A percentile compares a stretch with the other conserved stretches of the same genome.
Evolutionary conservation across 2,113 vertebrate species (phyloP).

Genomic region (Riparia riparia): DNA sequence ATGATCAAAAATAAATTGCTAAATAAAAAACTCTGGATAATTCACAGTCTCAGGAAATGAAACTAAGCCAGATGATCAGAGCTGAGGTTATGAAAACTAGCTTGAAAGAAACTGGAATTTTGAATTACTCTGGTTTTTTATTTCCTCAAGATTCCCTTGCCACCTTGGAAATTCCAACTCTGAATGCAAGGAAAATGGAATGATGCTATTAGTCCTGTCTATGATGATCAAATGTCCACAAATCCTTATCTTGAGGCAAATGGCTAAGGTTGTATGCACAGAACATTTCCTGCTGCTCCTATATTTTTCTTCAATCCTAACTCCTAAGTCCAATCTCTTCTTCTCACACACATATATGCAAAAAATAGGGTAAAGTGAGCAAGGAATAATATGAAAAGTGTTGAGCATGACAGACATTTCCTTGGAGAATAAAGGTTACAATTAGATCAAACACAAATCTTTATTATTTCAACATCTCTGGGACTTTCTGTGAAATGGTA

Average conservation of each 20-base stretch:
- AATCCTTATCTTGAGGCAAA: background rate
- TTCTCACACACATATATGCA: background rate
- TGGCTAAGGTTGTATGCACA: background rate
- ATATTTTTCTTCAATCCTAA: background rate
- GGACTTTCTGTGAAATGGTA: background rate
- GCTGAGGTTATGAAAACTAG: background rate
- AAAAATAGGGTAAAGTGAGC: background rate
- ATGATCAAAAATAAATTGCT: constrained; percentile 28
- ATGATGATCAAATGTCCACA: background rate
- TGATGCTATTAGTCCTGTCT: background rate
- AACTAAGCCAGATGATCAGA: background rate
- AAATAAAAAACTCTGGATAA: background rate
- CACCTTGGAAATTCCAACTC: background rate
- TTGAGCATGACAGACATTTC: background rate
- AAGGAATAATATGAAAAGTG: background rate
- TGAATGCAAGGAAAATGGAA: background rate
- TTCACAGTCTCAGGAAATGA: background rate
- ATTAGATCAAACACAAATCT: background rate
- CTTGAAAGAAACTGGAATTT: background rate
- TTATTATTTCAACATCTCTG: background rate
- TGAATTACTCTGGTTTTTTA: rapidly evolving
- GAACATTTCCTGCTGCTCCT: background rate
- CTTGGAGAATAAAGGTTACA: background rate
- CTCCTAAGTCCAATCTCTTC: background rate
- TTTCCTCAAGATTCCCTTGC: background rate